phyloP scores from a whole-genome alignment of 2,888 invertebrate species.

The Lasioglossum pauxillum region DNA sequence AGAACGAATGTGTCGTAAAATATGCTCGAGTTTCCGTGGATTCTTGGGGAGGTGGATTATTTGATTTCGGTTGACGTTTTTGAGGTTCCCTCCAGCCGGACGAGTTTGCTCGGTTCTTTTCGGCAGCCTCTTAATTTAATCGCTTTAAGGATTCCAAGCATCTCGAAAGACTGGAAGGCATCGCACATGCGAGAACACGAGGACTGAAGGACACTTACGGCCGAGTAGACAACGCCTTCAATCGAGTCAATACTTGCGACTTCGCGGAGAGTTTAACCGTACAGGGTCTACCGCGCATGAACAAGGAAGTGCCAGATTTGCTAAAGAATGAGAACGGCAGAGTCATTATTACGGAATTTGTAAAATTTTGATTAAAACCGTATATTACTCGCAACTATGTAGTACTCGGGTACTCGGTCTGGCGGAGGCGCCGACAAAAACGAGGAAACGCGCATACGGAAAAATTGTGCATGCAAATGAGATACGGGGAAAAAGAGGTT shows the following conservation, averaged over 20 bases:
- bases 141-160: background rate
- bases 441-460: background rate
- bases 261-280: background rate
- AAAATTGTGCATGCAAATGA: background rate
- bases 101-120: background rate
- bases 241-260: constrained; percentile 17
- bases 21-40: background rate
- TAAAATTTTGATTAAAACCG: background rate
- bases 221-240: constrained; percentile 12
- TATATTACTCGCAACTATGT: constrained; percentile 6
- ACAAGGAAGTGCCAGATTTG: constrained; percentile 11
- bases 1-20: background rate
- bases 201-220: constrained; percentile 2
- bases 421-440: background rate
- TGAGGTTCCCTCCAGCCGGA: background rate
- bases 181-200: background rate
- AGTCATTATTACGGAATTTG: constrained; percentile 9
- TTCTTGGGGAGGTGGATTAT: background rate
- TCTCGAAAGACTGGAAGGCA: background rate
- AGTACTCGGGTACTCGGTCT: background rate
- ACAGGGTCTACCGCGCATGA: constrained; percentile 7
- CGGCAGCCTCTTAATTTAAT: background rate
- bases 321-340: background rate
- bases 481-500: background rate
- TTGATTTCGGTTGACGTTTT: background rate